Evolutionary conservation across 2,113 vertebrate genomes (phyloP), one percentile per base, ranked within the genome.

Genomic region (Misgurnus mizolepis): DNA sequence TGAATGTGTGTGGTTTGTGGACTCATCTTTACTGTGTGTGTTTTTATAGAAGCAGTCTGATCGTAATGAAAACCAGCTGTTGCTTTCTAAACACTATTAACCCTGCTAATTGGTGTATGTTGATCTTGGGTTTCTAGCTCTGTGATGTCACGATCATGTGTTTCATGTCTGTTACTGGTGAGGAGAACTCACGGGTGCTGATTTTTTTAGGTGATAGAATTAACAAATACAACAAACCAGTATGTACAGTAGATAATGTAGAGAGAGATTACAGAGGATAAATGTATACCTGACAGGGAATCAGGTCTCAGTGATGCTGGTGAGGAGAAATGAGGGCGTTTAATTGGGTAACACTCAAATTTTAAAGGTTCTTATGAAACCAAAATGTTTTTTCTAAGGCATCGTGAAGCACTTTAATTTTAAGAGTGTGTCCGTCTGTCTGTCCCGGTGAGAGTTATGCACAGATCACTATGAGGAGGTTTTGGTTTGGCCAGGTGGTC

Each of bases 101-200:
- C 81, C 85, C 58, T 64, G 34, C 80, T 86, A 83, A 89, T 86
- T 87, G 86, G 85, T 80, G 53, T 71, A 85, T 88, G 88, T 88
- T 89, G 89, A 87, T 85, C 87, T 87, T 88, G 82, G 80, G 82
- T 80, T 86, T 76, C 47, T 79, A 68, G 72, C 72, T 83, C 82
- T 86, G 87, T 88, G 89, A 89, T 92, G 90, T 91, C 66, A 86
- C 39, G 84, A 87, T 88, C 82, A 90, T 86, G 71, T 85, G 85
- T 92, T 91, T 83, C 89, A 84, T 85, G 76, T 84, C 85, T 58
- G 27, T 82, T 85, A 85, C 75, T 86, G 85, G 84, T 83, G 58
- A 83, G 61, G 80, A 88, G 83, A 56, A 27, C 55, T 53, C n/a
- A 14, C 50, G 5, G 12, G 14, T 14, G 11, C 50, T 53, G 50